These are phyloP conservation scores for Drosophila arawakana DNA, from an alignment of 1,140 invertebrate species.

Conservation along the genomic window DNA sequence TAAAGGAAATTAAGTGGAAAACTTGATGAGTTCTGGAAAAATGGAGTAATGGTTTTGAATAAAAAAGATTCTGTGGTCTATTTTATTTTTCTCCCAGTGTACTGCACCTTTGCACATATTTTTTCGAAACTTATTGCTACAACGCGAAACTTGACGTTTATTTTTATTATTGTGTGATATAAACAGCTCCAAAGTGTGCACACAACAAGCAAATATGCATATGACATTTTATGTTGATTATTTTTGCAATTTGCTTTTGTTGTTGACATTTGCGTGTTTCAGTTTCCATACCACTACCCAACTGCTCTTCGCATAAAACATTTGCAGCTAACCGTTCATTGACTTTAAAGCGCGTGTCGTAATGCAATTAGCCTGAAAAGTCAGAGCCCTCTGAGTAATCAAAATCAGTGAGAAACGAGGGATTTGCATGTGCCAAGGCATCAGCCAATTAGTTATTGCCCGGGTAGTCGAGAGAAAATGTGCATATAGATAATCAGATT, in stretches of 20 bases:
- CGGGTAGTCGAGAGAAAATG: not conserved
- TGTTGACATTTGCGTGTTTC: constrained; percentile 70
- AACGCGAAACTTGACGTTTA: constrained; percentile 22
- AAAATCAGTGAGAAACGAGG: constrained; percentile 64
- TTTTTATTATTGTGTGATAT: constrained; percentile 39
- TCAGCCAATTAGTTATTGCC: constrained; percentile 51
- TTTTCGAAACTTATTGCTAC: not conserved
- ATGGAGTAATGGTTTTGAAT: not conserved
- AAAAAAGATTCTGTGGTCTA: not conserved
- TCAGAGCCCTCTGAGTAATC: constrained; percentile 19
- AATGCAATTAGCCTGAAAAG: constrained; percentile 71
- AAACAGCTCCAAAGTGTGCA: constrained; percentile 19
- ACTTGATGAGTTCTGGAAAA: no score
- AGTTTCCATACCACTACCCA: not conserved
- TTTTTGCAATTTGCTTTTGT: constrained; percentile 50
- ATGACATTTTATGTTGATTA: constrained; percentile 40
- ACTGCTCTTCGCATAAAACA: not conserved
- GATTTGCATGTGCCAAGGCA: constrained; percentile 63
- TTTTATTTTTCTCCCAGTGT: constrained; percentile 11
- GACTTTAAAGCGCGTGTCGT: constrained; percentile 77
- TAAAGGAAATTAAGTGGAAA: no score
- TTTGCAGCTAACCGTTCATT: constrained; percentile 63
- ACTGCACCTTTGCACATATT: not conserved
- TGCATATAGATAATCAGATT: constrained; percentile 24
- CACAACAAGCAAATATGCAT: constrained; percentile 23